Percentiles rank a stretch among this genome's conserved stretches.
Evolutionary conservation across 2,797 vertebrate genomes (phyloP).

Genomic region (Phataginus tetradactyla): DNA sequence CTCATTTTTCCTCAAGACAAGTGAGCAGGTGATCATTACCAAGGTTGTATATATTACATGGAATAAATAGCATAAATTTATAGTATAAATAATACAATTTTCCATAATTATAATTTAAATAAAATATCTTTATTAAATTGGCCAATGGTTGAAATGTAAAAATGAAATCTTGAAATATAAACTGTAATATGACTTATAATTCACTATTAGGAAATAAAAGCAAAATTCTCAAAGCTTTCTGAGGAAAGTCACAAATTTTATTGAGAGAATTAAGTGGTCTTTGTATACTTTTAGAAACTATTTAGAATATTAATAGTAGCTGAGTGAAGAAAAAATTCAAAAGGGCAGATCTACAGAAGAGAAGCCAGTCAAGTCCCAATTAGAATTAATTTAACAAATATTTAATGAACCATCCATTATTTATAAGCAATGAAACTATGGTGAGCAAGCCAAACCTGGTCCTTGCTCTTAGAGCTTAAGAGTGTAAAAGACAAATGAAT

Average conservation of each 20-base stretch:
- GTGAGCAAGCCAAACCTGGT: background rate
- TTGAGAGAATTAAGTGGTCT: background rate
- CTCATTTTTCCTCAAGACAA: background rate
- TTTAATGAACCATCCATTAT: background rate
- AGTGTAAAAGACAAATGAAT: background rate
- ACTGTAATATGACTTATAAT: background rate
- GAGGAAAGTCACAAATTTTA: background rate
- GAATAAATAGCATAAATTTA: background rate
- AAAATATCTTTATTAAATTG: background rate
- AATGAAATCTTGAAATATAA: constrained; percentile 5
- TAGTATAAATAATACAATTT: background rate
- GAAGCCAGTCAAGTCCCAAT: background rate
- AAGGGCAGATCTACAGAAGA: background rate
- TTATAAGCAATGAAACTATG: background rate
- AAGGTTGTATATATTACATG: background rate
- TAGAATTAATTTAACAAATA: background rate
- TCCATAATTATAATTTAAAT: background rate
- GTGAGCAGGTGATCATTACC: background rate
- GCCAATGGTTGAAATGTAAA: background rate
- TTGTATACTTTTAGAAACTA: background rate
- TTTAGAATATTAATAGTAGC: background rate
- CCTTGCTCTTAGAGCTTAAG: background rate
- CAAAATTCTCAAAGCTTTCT: background rate
- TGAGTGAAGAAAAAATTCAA: background rate
- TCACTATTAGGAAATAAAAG: constrained; percentile 12